Conservation (phyloP, 2,888 invertebrate species). For the Drosophila incognita region DNA sequence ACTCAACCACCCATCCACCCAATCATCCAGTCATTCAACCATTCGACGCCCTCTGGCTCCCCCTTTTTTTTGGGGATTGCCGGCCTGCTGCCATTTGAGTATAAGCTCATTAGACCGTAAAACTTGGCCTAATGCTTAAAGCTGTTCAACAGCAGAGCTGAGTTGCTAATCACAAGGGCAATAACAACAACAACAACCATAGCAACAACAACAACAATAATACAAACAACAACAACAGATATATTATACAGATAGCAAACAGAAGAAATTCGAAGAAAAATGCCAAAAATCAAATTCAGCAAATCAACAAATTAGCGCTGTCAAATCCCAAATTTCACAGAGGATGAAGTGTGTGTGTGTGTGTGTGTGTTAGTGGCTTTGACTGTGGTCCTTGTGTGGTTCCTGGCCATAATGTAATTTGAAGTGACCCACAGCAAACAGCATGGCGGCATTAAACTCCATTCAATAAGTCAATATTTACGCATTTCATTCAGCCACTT, state of each 20-base stretch:
- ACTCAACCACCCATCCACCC: background rate
- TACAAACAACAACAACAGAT: conserved; percentile 11
- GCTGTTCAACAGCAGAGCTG: conserved; percentile 35
- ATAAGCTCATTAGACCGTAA: conserved; percentile 73
- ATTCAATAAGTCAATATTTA: conserved; percentile 77
- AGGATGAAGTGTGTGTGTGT: background rate
- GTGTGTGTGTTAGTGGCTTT: background rate
- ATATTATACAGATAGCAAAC: conserved; percentile 27
- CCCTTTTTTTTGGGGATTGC: conserved; percentile 4
- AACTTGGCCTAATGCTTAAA: conserved; percentile 54
- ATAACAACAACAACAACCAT: conserved; percentile 4
- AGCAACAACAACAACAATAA: conserved; percentile 12
- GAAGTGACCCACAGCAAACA: conserved; percentile 59
- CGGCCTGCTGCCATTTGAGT: conserved; percentile 38
- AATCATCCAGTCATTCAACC: no score
- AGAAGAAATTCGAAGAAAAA: conserved; percentile 18
- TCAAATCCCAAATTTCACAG: conserved; percentile 51
- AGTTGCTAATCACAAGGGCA: conserved; percentile 61
- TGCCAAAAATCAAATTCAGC: conserved; percentile 69
- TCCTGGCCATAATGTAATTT: conserved; percentile 53
- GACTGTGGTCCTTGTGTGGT: conserved; percentile 29
- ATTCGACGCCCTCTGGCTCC: background rate
- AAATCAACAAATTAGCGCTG: conserved; percentile 80
- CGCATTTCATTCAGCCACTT: conserved; percentile 79
- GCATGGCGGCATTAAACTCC: conserved; percentile 33